Evolutionary conservation across 2,888 invertebrate genomes (phyloP).

Genomic region (Cataglyphis rosenhaueri): DNA sequence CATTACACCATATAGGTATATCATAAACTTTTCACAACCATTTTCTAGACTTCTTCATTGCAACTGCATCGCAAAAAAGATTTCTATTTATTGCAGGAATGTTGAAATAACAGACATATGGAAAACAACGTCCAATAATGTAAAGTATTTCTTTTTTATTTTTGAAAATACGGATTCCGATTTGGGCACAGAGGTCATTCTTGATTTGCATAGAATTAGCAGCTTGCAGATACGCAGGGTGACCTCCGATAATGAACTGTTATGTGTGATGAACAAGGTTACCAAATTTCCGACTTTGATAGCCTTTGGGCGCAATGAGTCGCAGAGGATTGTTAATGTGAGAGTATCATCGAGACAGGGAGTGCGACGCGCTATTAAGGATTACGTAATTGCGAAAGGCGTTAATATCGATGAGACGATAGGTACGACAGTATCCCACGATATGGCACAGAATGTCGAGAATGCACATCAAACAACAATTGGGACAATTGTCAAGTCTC

Average conservation of each 20-base stretch:
- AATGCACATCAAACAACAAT: constrained; percentile 14
- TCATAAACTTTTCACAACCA: background rate
- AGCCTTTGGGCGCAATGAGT: constrained; percentile 85
- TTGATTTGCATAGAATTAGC: constrained; percentile 88
- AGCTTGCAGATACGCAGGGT: constrained; percentile 88
- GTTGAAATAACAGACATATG: constrained; percentile 86
- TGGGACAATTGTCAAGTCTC: constrained; percentile 49
- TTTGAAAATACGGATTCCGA: constrained; percentile 89
- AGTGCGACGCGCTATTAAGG: constrained; percentile 86
- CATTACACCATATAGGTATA: constrained; percentile 87
- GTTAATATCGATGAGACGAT: constrained; percentile 62
- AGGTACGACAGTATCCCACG: constrained; percentile 7
- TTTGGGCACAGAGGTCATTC: constrained; percentile 89
- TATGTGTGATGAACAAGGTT: constrained; percentile 86
- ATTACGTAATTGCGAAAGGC: constrained; percentile 85
- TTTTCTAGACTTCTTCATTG: background rate
- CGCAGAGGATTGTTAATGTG: constrained; percentile 84
- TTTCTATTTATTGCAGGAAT: constrained; percentile 73
- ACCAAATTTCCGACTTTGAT: constrained; percentile 87
- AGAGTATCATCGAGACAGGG: constrained; percentile 85
- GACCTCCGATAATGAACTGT: constrained; percentile 86
- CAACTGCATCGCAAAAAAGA: background rate
- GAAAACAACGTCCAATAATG: constrained; percentile 86
- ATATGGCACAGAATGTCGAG: background rate
- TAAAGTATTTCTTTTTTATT: constrained; percentile 88